Percentiles rank a stretch among this genome's conserved stretches.
These are phyloP conservation scores for Rhyacophila brunnea DNA, from an alignment of 1,140 invertebrate genomes.

Conservation along the genomic window DNA sequence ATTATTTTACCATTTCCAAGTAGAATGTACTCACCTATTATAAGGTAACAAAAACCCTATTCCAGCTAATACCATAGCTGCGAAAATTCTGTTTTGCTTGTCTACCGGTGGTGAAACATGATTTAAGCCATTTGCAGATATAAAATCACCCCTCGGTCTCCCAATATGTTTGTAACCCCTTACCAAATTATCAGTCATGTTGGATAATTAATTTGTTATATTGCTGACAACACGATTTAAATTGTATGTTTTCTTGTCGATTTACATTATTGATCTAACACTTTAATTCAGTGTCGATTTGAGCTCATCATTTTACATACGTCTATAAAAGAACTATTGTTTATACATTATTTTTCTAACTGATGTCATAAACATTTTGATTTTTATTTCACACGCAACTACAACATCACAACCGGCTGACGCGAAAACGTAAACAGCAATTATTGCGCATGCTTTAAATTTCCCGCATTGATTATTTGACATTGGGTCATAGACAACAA, in stretches of 20 bases:
- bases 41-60: conserved; percentile 88
- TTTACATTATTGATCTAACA: no score
- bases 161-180: conserved; percentile 63
- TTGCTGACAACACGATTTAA: no score
- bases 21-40: conserved; percentile 71
- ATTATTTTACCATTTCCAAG: no score
- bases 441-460: conserved; percentile 27
- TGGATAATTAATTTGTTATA: conserved; percentile 11
- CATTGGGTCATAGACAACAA: conserved; percentile 4
- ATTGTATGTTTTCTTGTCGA: no score
- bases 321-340: no score
- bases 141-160: conserved; percentile 40
- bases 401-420: conserved; percentile 24
- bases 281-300: no score
- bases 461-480: conserved; percentile 27
- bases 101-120: conserved; percentile 65
- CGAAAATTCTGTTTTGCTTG: conserved; percentile 74
- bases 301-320: no score
- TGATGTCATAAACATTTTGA: no score
- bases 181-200: conserved; percentile 67
- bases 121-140: conserved; percentile 45
- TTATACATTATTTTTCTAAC: no score
- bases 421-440: conserved; percentile 23
- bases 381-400: background rate
- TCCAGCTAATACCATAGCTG: conserved; percentile 80